Conservation (phyloP, 2,113 vertebrate species). For the Dicerorhinus sumatrensis region DNA sequence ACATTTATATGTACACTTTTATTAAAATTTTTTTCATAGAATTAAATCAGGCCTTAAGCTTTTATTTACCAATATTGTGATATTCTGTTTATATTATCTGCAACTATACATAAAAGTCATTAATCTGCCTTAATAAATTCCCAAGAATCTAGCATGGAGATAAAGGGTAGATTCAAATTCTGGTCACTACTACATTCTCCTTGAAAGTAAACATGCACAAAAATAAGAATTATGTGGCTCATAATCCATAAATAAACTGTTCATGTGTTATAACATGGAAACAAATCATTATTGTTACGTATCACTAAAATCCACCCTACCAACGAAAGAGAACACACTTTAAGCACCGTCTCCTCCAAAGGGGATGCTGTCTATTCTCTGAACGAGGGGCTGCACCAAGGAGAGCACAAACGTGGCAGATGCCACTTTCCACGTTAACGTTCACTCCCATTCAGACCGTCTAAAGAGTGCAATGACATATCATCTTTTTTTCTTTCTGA, state of each 20-base stretch:
- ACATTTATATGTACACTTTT: background rate
- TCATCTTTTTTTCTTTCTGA: background rate
- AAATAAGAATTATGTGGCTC: background rate
- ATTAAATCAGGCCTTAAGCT: background rate
- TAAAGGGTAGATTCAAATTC: background rate
- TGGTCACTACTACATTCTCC: background rate
- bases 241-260: constrained; percentile 8
- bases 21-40: background rate
- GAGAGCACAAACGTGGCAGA: background rate
- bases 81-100: background rate
- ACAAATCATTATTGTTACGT: background rate
- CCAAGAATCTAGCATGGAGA: background rate
- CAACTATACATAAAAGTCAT: background rate
- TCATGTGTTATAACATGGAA: background rate
- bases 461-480: background rate
- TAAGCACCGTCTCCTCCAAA: background rate
- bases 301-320: background rate
- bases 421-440: constrained; percentile 9
- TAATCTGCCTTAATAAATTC: background rate
- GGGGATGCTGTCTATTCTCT: background rate
- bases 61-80: background rate
- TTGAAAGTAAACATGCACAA: background rate
- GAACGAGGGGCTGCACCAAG: background rate
- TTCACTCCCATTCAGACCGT: background rate
- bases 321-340: background rate